Base-by-base conservation (phyloP, 2,888 invertebrate genomes). In the Cephus spinipes region DNA sequence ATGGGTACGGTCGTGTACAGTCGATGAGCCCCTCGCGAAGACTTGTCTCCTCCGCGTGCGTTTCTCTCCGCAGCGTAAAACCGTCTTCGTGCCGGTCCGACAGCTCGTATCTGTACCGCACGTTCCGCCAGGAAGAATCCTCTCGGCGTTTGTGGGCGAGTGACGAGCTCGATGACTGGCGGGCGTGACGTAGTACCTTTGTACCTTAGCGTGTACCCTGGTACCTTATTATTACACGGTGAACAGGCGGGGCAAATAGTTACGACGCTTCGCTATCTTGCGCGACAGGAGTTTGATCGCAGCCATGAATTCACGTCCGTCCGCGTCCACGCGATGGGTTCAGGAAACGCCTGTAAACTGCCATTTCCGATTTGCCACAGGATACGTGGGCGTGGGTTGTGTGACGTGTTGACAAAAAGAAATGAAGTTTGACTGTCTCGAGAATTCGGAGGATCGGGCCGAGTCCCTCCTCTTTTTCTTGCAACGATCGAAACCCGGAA, bases 91-190 rank as follows among this genome's bases (percentile, higher is more conserved):
- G 87, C 86, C 83, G 83, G 80, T 81, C 83, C 86, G 88, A 88
- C 87, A 86, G 86, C 83, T 86, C 86, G 83, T 86, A 87, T 88
- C 87, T 87, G 86, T 86, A 85, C 86, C 86, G 32, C 32, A 83
- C 82, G 82, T 83, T 81, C 85, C 12, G 33, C 11, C 71, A 33
- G 85, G 85, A 82, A 85, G 85, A 87, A 87, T 88, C 88, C 87
- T 87, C 84, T 87, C 84, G 85, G 85, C 85, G 84, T 82, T 87
- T 83, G 87, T 85, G 85, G 87, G 85, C 85, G 88, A 87, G 83
- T 85, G 86, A 87, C 88, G 86, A 84, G 86, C 75, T 84, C 86
- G 87, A 87, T 87, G 88, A 88, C 83, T 88, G 87, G 87, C 88
- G 85, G 87, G 82, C 85, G 87, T 88, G 86, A 88, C 85, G 85